Conservation (phyloP, 1,140 invertebrate species). For the Trachymyrmex cornetzi region DNA sequence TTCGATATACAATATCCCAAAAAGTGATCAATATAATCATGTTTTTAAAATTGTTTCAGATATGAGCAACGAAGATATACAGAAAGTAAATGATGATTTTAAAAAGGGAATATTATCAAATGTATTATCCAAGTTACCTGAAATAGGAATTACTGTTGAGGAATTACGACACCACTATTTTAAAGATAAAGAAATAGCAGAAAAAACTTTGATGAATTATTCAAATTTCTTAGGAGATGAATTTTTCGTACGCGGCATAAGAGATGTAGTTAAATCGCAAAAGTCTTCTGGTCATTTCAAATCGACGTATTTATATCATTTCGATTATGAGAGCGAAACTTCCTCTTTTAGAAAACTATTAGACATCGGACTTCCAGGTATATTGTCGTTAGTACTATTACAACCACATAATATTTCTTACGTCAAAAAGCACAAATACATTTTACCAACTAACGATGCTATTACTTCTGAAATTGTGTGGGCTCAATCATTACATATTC, state of each 20-base stretch:
- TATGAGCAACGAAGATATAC: background rate
- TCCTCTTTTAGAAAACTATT: conserved; percentile 44
- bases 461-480: background rate
- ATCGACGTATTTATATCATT: conserved; percentile 87
- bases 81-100: conserved; percentile 44
- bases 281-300: conserved; percentile 67
- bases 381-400: background rate
- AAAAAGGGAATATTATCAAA: conserved; percentile 39
- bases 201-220: conserved; percentile 78
- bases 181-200: conserved; percentile 78
- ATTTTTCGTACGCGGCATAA: conserved; percentile 83
- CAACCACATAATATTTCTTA: background rate
- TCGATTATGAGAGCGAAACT: conserved; percentile 75
- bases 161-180: conserved; percentile 78
- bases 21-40: background rate
- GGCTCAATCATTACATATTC: background rate
- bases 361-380: conserved; percentile 55
- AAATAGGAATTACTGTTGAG: conserved; percentile 48
- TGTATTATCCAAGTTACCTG: conserved; percentile 3
- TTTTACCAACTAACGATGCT: background rate
- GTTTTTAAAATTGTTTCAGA: conserved; percentile 17
- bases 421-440: background rate
- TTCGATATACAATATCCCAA: background rate
- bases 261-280: conserved; percentile 83
- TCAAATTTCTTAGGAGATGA: conserved; percentile 83